Evolutionary conservation across 1,140 invertebrate species (phyloP).

Genomic region (Telenomus remus): DNA sequence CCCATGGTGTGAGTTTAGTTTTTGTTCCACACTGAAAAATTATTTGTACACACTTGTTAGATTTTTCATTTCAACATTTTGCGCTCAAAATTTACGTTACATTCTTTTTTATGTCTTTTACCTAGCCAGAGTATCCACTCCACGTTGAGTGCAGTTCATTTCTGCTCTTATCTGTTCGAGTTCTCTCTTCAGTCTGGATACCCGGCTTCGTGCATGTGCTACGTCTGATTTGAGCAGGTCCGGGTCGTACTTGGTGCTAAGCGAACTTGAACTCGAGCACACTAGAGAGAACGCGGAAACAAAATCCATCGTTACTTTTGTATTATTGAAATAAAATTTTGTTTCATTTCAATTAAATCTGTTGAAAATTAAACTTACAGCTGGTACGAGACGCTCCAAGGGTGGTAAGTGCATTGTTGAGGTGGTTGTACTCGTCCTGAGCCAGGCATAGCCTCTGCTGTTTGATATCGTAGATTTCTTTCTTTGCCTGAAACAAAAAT

Average conservation of each 20-base stretch:
- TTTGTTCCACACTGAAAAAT: conserved; percentile 87
- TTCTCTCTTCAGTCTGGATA: conserved; percentile 91
- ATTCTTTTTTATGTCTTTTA: conserved; percentile 69
- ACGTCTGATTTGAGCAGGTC: conserved; percentile 95
- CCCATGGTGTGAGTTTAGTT: conserved; percentile 86
- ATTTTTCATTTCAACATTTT: too few relatives aligned
- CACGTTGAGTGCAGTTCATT: conserved; percentile 92
- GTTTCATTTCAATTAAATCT: too few relatives aligned
- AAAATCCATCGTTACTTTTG: too few relatives aligned
- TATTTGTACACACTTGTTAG: too few relatives aligned
- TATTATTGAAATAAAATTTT: too few relatives aligned
- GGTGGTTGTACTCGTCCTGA: conserved; percentile 96
- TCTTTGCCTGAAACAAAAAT: conserved; percentile 87
- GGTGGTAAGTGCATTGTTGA: conserved; percentile 90
- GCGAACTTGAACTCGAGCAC: conserved; percentile 91
- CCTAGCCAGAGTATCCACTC: conserved; percentile 92
- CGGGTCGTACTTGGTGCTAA: conserved; percentile 95
- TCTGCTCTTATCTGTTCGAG: conserved; percentile 93
- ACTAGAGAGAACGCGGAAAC: conserved; percentile 79
- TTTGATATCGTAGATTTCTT: conserved; percentile 97
- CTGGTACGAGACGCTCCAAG: conserved; percentile 88
- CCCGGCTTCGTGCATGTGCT: conserved; percentile 88
- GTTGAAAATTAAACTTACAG: too few relatives aligned
- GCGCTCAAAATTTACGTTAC: too few relatives aligned
- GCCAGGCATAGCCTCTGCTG: conserved; percentile 93